These are phyloP conservation scores for Drosophila antonietae DNA, from an alignment of 2,888 invertebrate genomes.

Conservation along the genomic window DNA sequence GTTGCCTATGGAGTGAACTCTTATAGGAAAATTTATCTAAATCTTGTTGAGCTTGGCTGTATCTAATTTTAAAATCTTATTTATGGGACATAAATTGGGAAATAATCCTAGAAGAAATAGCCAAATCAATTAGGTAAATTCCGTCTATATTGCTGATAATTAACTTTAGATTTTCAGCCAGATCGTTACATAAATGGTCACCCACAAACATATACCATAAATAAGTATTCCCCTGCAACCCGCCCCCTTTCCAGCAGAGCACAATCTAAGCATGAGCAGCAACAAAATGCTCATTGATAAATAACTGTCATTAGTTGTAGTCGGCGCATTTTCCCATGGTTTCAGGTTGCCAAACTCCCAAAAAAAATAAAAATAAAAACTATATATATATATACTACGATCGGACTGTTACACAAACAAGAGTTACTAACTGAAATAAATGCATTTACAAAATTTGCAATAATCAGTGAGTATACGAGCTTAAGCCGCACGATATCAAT, in stretches of 20 bases:
- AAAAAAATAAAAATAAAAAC: not conserved
- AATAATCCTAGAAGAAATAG: not conserved
- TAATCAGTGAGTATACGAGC: constrained; percentile 31
- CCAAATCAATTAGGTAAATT: constrained; percentile 5
- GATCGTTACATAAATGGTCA: constrained; percentile 27
- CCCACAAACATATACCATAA: constrained; percentile 20
- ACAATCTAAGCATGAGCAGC: constrained; percentile 15
- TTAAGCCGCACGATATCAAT: constrained; percentile 41
- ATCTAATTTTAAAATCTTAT: constrained; percentile 20
- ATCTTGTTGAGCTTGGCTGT: constrained; percentile 1
- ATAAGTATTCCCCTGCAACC: not conserved
- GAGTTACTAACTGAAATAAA: constrained; percentile 25
- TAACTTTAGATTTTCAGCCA: constrained; percentile 27
- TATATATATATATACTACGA: constrained; percentile 9
- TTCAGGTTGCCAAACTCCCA: constrained; percentile 33
- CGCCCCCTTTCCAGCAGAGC: not conserved
- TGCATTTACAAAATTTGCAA: constrained; percentile 59
- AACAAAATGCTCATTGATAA: constrained; percentile 63
- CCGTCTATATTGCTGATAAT: constrained; percentile 3
- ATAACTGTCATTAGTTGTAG: constrained; percentile 68
- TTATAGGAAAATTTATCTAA: not conserved
- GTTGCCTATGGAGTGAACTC: not conserved
- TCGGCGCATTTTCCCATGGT: constrained; percentile 53
- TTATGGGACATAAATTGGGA: constrained; percentile 17
- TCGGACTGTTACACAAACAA: constrained; percentile 30